Conservation (phyloP, 2,113 vertebrate genomes). For the Vulpes lagopus region DNA sequence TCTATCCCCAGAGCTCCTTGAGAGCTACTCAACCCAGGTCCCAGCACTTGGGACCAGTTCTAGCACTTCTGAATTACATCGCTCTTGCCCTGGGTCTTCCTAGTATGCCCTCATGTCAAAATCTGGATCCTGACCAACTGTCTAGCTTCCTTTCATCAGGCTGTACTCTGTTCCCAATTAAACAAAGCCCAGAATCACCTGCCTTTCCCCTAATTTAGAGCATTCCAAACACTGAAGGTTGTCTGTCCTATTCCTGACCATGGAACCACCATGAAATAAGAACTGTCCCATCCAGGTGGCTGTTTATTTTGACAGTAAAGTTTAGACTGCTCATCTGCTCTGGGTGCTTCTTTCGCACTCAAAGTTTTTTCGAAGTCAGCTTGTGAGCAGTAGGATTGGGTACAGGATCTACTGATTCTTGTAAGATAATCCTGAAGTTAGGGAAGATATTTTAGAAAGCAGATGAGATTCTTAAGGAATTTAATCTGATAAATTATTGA, state of each 20-base stretch:
- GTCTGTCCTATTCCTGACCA: not conserved
- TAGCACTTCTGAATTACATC: not conserved
- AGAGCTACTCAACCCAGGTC: not conserved
- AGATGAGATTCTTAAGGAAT: not conserved
- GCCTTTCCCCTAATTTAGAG: not conserved
- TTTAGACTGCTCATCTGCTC: not conserved
- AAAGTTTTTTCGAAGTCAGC: not conserved
- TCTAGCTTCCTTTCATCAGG: not conserved
- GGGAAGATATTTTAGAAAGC: not conserved
- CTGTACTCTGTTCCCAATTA: not conserved
- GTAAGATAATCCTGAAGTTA: slow-evolving; percentile 26
- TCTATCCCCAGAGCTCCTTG: not conserved
- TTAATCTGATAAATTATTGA: not conserved
- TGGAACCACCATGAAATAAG: not conserved
- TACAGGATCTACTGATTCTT: not conserved
- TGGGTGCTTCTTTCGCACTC: not conserved
- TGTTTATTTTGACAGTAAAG: not conserved
- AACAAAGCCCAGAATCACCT: not conserved
- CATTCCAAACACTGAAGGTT: not conserved
- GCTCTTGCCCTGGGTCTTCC: not conserved
- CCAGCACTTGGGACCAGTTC: not conserved
- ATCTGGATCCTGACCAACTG: not conserved
- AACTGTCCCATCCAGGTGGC: not conserved
- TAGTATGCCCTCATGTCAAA: not conserved
- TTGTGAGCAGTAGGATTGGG: slow-evolving; percentile 9